phyloP scores from a whole-genome alignment of 2,797 vertebrate genomes.

The Oreochromis mossambicus region DNA sequence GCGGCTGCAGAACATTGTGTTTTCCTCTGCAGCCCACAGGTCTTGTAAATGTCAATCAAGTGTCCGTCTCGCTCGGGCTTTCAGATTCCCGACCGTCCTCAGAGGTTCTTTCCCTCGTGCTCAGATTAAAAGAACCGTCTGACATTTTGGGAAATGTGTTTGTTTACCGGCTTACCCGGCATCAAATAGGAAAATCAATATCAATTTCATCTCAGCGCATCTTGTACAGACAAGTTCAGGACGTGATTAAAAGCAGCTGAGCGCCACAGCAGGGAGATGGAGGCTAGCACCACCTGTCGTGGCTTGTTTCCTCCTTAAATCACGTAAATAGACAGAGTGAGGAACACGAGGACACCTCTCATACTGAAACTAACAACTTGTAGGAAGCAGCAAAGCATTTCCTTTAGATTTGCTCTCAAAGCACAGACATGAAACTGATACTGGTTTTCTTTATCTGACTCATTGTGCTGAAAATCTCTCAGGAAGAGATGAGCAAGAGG shows the following conservation, averaged over 20 bases:
- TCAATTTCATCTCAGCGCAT: background rate
- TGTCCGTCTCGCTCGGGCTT: background rate
- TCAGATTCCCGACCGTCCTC: background rate
- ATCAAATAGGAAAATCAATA: background rate
- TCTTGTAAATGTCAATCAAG: constrained; percentile 44
- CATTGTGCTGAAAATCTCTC: background rate
- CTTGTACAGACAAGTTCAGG: background rate
- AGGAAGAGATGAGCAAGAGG: background rate
- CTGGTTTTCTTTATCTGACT: background rate
- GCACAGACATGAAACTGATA: background rate
- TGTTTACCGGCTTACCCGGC: background rate
- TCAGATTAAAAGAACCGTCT: background rate
- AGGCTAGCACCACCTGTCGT: background rate
- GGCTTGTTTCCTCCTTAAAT: background rate
- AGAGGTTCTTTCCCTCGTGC: background rate
- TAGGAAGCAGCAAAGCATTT: background rate
- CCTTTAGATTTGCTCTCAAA: background rate
- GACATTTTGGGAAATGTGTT: background rate
- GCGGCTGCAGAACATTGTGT: background rate
- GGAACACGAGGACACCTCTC: background rate
- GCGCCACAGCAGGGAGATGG: background rate
- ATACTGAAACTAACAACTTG: background rate
- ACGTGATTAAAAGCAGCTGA: background rate
- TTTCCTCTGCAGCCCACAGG: constrained; percentile 5
- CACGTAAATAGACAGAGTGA: background rate